Evolutionary conservation across 2,888 invertebrate genomes (phyloP).

Genomic region (Coecobrya sp.): DNA sequence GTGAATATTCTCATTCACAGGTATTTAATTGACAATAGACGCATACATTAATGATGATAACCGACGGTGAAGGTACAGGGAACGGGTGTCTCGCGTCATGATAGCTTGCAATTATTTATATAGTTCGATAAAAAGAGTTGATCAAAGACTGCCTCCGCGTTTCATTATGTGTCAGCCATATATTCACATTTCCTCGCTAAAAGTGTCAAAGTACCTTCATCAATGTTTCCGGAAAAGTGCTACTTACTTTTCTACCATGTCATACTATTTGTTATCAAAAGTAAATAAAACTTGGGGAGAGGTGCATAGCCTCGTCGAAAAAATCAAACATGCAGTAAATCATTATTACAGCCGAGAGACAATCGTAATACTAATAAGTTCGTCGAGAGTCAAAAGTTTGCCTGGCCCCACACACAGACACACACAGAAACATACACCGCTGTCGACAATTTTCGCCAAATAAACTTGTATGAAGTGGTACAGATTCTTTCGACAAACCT

Average conservation of each 20-base stretch:
- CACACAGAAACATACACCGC: not conserved
- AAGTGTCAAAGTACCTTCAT: too few species aligned
- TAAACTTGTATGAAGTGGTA: slow-evolving; percentile 23
- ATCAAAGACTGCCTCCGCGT: not conserved
- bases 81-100: not conserved
- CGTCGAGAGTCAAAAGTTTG: slow-evolving; percentile 10
- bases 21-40: not conserved
- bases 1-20: not conserved
- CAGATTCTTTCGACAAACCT: not conserved
- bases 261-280: slow-evolving; percentile 3
- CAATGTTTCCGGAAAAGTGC: not conserved
- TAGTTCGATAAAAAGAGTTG: not conserved
- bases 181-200: not conserved
- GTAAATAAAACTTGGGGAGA: slow-evolving; percentile 17
- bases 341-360: not conserved
- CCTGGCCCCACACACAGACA: not conserved
- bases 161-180: not conserved
- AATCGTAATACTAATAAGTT: not conserved
- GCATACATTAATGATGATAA: slow-evolving; percentile 5
- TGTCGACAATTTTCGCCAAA: slow-evolving; percentile 7
- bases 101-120: not conserved
- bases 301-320: not conserved
- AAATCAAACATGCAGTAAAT: slow-evolving; percentile 37
- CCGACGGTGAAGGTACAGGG: not conserved
- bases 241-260: not conserved